Percentiles rank a stretch among this genome's conserved stretches.
Evolutionary conservation across 2,113 vertebrate genomes (phyloP).

Genomic region (Chlamydotis undulata): DNA sequence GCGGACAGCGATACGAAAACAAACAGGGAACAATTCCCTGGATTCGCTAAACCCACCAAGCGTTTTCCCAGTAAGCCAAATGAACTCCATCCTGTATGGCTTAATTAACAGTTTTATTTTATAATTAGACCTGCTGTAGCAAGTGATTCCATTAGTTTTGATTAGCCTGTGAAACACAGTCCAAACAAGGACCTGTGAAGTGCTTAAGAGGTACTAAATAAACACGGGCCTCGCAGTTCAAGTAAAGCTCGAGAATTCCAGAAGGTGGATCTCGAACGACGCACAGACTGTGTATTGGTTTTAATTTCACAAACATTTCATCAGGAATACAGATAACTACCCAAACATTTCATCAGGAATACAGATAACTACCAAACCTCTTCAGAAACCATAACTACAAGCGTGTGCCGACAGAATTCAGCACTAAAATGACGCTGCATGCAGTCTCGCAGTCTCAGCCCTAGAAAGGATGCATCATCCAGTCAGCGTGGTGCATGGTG

Average conservation of each 20-base stretch:
- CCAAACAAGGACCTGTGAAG: background rate
- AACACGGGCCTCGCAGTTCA: background rate
- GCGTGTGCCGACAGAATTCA: background rate
- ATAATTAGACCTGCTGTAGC: constrained; percentile 12
- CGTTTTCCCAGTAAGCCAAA: background rate
- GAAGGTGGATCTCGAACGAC: accelerated
- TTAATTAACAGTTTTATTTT: constrained; percentile 6
- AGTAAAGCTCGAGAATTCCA: background rate
- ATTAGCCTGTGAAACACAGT: background rate
- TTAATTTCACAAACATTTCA: accelerated
- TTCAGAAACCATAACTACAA: background rate
- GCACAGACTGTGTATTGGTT: accelerated
- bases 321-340: too few species aligned
- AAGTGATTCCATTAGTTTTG: background rate
- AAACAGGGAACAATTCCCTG: background rate
- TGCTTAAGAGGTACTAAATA: background rate
- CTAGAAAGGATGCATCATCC: background rate
- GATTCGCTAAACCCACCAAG: background rate
- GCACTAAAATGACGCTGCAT: accelerated
- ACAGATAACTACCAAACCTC: background rate
- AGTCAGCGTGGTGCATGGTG: background rate
- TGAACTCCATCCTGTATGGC: background rate
- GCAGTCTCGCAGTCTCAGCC: constrained; percentile 14
- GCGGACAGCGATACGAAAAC: background rate
- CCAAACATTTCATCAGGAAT: accelerated